Conservation (phyloP, 2,113 vertebrate genomes). For the Proterorhinus semilunaris region DNA sequence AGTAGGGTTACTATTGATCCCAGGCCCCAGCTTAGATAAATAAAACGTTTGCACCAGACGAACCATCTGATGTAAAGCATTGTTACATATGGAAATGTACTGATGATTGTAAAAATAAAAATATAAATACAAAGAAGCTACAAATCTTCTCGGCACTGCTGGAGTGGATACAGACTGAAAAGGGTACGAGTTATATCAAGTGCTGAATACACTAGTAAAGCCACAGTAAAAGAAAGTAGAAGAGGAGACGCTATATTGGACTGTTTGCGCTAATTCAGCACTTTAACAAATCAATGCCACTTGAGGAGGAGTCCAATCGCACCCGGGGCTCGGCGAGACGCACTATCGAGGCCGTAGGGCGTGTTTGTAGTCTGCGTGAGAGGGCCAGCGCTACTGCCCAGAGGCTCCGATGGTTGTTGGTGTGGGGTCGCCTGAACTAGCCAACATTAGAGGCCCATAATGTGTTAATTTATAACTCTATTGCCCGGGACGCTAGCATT, state of each 20-base stretch:
- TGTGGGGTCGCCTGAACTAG: slow-evolving; percentile 85
- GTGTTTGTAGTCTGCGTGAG: slow-evolving; percentile 43
- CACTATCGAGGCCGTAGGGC: slow-evolving; percentile 80
- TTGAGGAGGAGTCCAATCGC: slow-evolving; percentile 95
- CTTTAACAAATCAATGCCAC: slow-evolving; percentile 99
- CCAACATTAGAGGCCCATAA: slow-evolving; percentile 97
- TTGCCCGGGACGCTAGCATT: slow-evolving; percentile 88
- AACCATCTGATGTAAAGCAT: not conserved
- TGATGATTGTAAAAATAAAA: not conserved
- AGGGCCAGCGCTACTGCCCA: slow-evolving; percentile 24
- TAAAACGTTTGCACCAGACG: not conserved
- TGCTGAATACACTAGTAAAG: slow-evolving; percentile 63
- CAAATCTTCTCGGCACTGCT: too few species aligned
- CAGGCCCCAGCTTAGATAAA: not conserved
- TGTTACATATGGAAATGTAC: not conserved
- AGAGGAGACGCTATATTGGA: slow-evolving; percentile 81
- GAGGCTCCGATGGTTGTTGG: slow-evolving; percentile 52
- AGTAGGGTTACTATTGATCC: too few species aligned
- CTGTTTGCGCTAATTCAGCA: slow-evolving; percentile 95
- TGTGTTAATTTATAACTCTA: slow-evolving; percentile 99
- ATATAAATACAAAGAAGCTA: too few species aligned
- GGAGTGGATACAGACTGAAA: not conserved
- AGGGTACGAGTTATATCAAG: slow-evolving; percentile 22
- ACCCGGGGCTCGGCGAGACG: slow-evolving; percentile 89
- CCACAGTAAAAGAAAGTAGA: slow-evolving; percentile 44